Evolutionary conservation across 2,113 vertebrate genomes (phyloP), one percentile per base, ranked within the genome.

Genomic region (Corythoichthys intestinalis): DNA sequence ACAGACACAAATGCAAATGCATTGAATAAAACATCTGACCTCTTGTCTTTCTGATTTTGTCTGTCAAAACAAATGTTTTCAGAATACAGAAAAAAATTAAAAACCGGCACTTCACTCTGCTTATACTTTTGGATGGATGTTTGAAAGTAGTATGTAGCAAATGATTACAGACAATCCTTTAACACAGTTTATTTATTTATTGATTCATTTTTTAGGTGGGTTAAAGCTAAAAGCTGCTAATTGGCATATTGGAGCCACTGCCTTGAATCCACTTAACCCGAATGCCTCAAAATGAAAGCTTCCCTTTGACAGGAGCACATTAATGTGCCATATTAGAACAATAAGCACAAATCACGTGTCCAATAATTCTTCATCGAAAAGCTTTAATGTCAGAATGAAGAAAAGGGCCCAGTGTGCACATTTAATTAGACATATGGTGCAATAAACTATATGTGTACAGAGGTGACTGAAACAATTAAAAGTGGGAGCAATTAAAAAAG

Each of bases 391-490:
- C 62, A 62, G 50, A 58, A 66, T 58, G 65, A 66, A 71, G 59
- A 69, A 48, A 38, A 61, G 49, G 35, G 58, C 70, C 38, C 66
- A 53, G 50, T 20, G 56, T 37, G 56, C 12, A 4, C 63, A 63
- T 76, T 81, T 82, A 80, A 88, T 84, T 76, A 74, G 70, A n/a
- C 48, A 20, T 66, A 73, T 60, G 41, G 53, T 4, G 52, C 60
- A 73, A 67, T 70, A 69, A 75, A 68, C 53, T 11, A 8, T 71
- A 65, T 70, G 69, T 80, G 70, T 72, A 70, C 80, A 76, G 85
- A 83, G 80, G 72, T 76, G 71, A 66, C 71, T 52, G 34, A 74
- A 85, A 86, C 74, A 85, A 86, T 88, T 85, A 83, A 83, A 84
- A 74, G 48, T 65, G 1, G 0, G 56, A 48, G 76, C 72, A 82